Conservation (phyloP, 2,888 invertebrate species). For the Ichneumoninae sp. region DNA sequence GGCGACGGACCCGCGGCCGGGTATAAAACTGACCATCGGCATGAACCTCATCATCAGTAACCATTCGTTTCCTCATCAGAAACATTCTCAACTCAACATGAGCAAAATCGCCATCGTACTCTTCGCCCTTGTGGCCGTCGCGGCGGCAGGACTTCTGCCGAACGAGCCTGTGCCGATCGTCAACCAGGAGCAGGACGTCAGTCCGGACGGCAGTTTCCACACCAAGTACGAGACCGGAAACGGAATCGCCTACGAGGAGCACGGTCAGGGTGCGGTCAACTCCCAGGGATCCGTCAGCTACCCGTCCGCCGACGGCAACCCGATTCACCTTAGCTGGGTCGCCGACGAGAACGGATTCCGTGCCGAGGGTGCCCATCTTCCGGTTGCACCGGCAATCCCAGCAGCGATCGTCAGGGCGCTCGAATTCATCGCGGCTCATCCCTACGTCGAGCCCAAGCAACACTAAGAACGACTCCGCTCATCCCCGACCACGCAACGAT, state of each 20-base stretch:
- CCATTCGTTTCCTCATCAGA: constrained; percentile 47
- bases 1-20: not conserved
- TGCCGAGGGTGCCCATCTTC: constrained; percentile 66
- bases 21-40: constrained; percentile 61
- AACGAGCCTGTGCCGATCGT: constrained; percentile 65
- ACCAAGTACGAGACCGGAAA: constrained; percentile 68
- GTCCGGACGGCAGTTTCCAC: constrained; percentile 67
- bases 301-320: constrained; percentile 68
- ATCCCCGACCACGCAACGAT: not conserved
- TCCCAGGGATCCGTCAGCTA: constrained; percentile 56
- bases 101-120: constrained; percentile 47
- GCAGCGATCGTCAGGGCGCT: constrained; percentile 65
- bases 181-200: constrained; percentile 59
- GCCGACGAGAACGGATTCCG: constrained; percentile 66
- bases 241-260: constrained; percentile 65
- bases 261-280: constrained; percentile 59
- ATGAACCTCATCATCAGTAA: constrained; percentile 56
- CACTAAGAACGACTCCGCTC: not conserved
- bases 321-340: constrained; percentile 55
- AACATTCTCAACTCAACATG: constrained; percentile 47
- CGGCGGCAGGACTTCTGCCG: constrained; percentile 51
- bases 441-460: constrained; percentile 40
- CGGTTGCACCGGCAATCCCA: constrained; percentile 66
- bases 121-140: constrained; percentile 63
- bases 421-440: constrained; percentile 66